These are phyloP conservation scores for Benitochromis conjunctus DNA, from an alignment of 2,113 vertebrate species.

Conservation along the genomic window DNA sequence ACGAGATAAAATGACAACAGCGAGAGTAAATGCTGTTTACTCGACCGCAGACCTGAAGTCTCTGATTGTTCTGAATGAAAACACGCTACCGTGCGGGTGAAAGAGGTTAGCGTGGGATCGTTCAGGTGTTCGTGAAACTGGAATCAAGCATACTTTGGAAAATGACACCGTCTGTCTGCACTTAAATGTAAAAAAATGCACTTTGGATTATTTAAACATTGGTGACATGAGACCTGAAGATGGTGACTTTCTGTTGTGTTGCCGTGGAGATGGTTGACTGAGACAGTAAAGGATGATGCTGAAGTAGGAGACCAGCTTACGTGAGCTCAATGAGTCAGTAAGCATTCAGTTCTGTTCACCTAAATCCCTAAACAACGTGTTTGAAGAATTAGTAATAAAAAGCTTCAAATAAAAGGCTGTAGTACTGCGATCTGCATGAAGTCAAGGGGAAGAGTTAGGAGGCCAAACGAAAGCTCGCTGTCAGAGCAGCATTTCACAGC, in stretches of 20 bases:
- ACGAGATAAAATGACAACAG: conserved; percentile 22
- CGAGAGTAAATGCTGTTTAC: conserved; percentile 32
- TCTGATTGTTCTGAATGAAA: conserved; percentile 3
- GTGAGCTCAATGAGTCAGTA: not conserved
- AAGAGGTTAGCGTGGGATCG: not conserved
- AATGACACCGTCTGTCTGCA: not conserved
- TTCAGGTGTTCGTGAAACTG: not conserved
- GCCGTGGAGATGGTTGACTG: not conserved
- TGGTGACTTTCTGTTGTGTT: not conserved
- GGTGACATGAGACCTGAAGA: not conserved
- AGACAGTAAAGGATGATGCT: not conserved
- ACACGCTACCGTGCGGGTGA: not conserved
- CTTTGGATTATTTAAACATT: not conserved
- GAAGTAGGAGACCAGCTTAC: not conserved
- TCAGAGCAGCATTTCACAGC: not conserved
- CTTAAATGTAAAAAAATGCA: not conserved
- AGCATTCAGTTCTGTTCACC: not conserved
- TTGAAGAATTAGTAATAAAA: not conserved
- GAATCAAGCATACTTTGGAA: not conserved
- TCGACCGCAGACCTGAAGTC: not conserved
- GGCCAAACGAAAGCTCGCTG: not conserved
- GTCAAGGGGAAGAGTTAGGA: not conserved
- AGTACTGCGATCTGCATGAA: not conserved
- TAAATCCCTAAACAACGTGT: not conserved
- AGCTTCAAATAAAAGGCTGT: not conserved